Conservation (phyloP, 2,113 vertebrate species). For the Lophotis ruficrista region DNA sequence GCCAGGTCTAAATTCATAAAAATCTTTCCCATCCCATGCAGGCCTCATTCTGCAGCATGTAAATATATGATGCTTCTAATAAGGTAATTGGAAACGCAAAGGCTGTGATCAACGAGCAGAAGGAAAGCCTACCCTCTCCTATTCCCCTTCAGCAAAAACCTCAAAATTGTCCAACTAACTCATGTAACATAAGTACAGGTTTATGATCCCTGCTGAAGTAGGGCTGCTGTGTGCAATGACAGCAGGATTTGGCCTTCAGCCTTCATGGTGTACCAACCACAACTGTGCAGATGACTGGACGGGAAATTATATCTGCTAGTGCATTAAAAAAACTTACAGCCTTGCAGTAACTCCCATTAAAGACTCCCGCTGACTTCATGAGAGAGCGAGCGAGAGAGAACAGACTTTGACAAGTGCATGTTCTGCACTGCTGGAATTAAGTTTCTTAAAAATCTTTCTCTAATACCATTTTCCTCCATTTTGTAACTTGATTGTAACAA, state of each 20-base stretch:
- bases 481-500: not conserved
- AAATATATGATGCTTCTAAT: constrained; percentile 1
- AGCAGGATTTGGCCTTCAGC: constrained; percentile 40
- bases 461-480: not conserved
- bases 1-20: constrained; percentile 18
- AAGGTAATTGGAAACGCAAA: not conserved
- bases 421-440: not conserved
- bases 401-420: not conserved
- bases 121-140: not conserved
- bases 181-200: not conserved
- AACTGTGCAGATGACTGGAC: not conserved
- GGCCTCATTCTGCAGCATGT: constrained; percentile 1
- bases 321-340: not conserved
- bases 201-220: not conserved
- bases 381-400: not conserved
- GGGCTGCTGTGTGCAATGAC: not conserved
- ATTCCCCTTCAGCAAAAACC: not conserved
- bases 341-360: not conserved
- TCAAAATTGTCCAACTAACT: not conserved
- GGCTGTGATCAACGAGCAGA: not conserved
- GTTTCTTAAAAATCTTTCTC: not conserved
- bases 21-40: not conserved
- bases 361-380: not conserved
- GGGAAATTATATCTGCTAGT: constrained; percentile 11
- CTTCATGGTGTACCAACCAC: not conserved